Percentiles rank a stretch among this genome's conserved stretches.
Evolutionary conservation across 2,888 invertebrate species (phyloP).

Genomic region (Diarsia brunnea): DNA sequence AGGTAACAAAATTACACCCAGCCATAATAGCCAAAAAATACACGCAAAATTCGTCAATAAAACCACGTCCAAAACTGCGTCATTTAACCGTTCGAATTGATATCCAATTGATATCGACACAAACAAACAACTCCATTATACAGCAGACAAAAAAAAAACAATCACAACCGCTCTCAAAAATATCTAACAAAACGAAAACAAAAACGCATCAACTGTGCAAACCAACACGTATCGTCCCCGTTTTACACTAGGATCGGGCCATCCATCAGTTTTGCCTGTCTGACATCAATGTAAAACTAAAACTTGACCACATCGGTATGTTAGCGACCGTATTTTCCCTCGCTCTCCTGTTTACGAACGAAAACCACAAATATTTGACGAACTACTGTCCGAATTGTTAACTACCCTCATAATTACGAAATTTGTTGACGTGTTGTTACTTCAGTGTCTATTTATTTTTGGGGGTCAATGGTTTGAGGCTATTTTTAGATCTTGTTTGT

Average conservation of each 20-base stretch:
- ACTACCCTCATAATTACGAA: conserved; percentile 36
- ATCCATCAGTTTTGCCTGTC: conserved; percentile 37
- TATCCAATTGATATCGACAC: conserved; percentile 2
- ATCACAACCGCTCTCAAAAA: conserved; percentile 23
- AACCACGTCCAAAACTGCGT: conserved; percentile 8
- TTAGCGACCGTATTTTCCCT: conserved; percentile 20
- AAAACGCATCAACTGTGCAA: conserved; percentile 26
- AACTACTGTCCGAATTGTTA: conserved; percentile 44
- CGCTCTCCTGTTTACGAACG: conserved; percentile 35
- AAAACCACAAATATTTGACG: conserved; percentile 54
- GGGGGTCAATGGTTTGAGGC: conserved; percentile 1
- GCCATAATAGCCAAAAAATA: too few species aligned
- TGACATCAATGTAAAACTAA: conserved; percentile 20
- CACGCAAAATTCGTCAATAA: neutral
- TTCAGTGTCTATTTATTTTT: conserved; percentile 20
- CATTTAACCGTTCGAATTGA: conserved; percentile 22
- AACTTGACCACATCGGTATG: conserved; percentile 25
- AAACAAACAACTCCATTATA: conserved; percentile 15
- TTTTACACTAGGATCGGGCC: conserved; percentile 14
- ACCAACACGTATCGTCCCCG: conserved; percentile 17
- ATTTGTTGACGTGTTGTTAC: conserved; percentile 42
- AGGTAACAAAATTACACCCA: neutral
- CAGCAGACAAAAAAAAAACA: conserved; percentile 25
- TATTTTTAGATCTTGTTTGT: conserved; percentile 19
- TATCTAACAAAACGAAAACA: conserved; percentile 41